A percentile compares a stretch with the other conserved stretches of the same genome.
Evolutionary conservation across 2,113 vertebrate genomes (phyloP).

Genomic region (Cyphomyrus discorhynchus): DNA sequence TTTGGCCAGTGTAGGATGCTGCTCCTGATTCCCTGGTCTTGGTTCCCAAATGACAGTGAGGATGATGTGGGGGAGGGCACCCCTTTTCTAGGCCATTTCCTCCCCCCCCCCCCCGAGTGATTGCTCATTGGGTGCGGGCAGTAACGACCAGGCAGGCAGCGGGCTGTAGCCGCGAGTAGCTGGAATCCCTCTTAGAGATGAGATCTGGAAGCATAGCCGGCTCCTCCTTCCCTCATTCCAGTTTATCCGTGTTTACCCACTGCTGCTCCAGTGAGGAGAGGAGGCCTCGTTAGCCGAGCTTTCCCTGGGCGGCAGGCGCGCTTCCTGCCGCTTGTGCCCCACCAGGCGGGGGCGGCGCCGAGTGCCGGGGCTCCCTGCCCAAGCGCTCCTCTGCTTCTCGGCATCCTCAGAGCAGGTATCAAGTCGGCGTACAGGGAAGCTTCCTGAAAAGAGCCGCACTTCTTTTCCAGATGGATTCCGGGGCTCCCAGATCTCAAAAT

Average conservation of each 20-base stretch:
- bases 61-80: neutral
- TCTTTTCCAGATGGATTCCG: slow-evolving; percentile 23
- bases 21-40: neutral
- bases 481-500: slow-evolving; percentile 6
- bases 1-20: neutral
- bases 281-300: neutral
- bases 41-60: neutral
- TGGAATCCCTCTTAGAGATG: neutral
- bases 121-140: neutral
- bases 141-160: neutral
- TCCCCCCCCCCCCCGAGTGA: neutral
- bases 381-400: neutral
- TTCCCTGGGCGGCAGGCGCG: neutral
- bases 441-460: slow-evolving; percentile 15
- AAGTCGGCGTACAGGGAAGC: slow-evolving; percentile 1
- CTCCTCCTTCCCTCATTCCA: neutral
- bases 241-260: neutral
- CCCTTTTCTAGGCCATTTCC: neutral
- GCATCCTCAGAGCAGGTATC: neutral
- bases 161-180: neutral
- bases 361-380: neutral
- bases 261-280: neutral
- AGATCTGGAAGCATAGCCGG: neutral
- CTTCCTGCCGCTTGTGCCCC: neutral
- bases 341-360: neutral